phyloP scores from a whole-genome alignment of 2,888 invertebrate species.

The Ophion ventricosus region DNA sequence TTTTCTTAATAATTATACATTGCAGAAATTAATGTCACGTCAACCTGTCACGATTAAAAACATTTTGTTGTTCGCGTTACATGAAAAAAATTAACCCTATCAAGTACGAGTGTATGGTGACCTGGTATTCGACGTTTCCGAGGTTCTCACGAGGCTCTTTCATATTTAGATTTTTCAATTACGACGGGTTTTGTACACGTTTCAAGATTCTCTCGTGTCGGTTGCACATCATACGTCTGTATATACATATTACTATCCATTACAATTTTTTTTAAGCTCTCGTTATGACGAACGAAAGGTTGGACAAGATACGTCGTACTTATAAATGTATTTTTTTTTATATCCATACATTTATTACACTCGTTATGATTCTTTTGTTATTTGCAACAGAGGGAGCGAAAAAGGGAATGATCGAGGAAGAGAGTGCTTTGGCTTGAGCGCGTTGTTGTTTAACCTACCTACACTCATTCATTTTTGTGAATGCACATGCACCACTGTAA shows the following conservation, averaged over 20 bases:
- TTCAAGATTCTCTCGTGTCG: no score
- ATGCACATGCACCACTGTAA: constrained; percentile 23
- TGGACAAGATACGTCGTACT: constrained; percentile 46
- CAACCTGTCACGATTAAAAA: constrained; percentile 19
- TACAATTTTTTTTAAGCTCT: constrained; percentile 33
- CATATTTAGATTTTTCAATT: no score
- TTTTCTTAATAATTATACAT: constrained; percentile 17
- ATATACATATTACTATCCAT: constrained; percentile 40
- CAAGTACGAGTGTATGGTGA: no score
- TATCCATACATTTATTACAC: constrained; percentile 9
- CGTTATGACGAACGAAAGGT: constrained; percentile 53
- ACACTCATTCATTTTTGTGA: constrained; percentile 19
- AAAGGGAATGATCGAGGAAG: not conserved
- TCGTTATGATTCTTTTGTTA: constrained; percentile 52
- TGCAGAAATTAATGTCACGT: constrained; percentile 41
- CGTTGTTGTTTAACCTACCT: constrained; percentile 48
- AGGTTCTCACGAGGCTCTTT: not conserved
- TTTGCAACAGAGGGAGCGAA: constrained; percentile 17
- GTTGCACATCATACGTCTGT: not conserved
- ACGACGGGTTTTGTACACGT: no score
- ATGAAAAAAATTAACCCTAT: not conserved
- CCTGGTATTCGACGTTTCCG: no score
- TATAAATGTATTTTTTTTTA: not conserved
- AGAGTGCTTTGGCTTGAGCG: constrained; percentile 32
- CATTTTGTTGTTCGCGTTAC: constrained; percentile 26